Conservation (phyloP, 1,140 invertebrate genomes). For the Mamestra configurata region DNA sequence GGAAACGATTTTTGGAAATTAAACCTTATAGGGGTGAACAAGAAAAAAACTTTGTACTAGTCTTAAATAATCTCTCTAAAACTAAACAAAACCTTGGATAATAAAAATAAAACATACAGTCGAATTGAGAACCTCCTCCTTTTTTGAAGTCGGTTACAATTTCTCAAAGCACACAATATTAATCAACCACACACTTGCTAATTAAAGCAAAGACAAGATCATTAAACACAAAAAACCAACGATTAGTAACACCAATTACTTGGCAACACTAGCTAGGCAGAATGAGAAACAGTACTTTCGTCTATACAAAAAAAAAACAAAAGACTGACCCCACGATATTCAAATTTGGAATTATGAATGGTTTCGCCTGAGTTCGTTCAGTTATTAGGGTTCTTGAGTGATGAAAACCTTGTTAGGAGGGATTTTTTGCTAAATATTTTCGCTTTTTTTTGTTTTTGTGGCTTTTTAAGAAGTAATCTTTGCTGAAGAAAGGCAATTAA, state of each 20-base stretch:
- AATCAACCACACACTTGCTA: constrained; percentile 24
- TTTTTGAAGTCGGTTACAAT: too few species aligned
- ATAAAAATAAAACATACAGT: too few species aligned
- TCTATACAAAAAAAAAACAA: constrained; percentile 66
- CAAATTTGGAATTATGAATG: constrained; percentile 84
- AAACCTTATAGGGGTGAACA: too few species aligned
- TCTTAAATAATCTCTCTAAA: too few species aligned
- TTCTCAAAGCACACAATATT: background rate
- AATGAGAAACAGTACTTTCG: constrained; percentile 45
- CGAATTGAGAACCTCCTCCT: too few species aligned
- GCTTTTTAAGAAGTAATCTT: background rate
- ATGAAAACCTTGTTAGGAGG: constrained; percentile 34
- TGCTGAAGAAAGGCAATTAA: background rate
- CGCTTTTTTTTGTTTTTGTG: background rate
- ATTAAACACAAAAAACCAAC: constrained; percentile 30
- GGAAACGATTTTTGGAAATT: too few species aligned
- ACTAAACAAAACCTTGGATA: too few species aligned
- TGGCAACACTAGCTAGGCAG: constrained; percentile 36
- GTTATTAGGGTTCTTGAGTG: constrained; percentile 56
- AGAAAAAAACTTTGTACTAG: too few species aligned
- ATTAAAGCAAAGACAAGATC: constrained; percentile 42
- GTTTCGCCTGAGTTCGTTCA: constrained; percentile 58
- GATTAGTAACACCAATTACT: constrained; percentile 32
- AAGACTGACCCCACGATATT: constrained; percentile 75
- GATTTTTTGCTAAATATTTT: constrained; percentile 21